A percentile compares a stretch with the other conserved stretches of the same genome.
Conservation (phyloP, 2,888 invertebrate species). For the Ichneumon xanthorius region DNA sequence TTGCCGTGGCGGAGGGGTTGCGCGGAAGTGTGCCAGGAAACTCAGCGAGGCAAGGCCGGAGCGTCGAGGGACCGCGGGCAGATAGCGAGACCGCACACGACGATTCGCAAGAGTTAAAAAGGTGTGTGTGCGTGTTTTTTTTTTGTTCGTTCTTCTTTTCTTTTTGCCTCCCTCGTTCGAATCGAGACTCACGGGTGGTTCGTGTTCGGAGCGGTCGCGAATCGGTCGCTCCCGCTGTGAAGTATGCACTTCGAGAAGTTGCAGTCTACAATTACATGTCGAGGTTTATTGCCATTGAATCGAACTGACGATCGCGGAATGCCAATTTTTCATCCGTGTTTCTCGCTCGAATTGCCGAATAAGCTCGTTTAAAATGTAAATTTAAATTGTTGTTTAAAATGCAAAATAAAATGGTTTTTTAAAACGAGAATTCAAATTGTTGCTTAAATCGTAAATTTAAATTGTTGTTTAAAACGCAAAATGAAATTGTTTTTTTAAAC, state of each 20-base stretch:
- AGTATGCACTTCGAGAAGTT: background rate
- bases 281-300: background rate
- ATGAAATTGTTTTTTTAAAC: too few species aligned
- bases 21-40: conserved; percentile 54
- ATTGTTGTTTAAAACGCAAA: too few species aligned
- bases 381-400: too few species aligned
- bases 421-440: too few species aligned
- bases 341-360: background rate
- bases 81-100: conserved; percentile 67
- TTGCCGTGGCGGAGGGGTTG: conserved; percentile 38
- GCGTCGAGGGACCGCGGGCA: conserved; percentile 44
- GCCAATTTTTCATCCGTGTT: background rate
- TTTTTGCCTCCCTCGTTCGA: conserved; percentile 42
- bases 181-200: conserved; percentile 55
- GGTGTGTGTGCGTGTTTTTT: conserved; percentile 27
- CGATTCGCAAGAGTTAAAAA: conserved; percentile 54
- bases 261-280: background rate
- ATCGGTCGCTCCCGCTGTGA: conserved; percentile 1
- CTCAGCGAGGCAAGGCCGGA: conserved; percentile 38
- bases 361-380: too few species aligned
- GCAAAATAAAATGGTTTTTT: too few species aligned
- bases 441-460: too few species aligned
- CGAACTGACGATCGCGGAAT: background rate
- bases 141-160: conserved; percentile 42
- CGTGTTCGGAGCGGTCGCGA: conserved; percentile 40